Evolutionary conservation across 2,888 invertebrate species (phyloP).

Genomic region (Eristalis tenax): DNA sequence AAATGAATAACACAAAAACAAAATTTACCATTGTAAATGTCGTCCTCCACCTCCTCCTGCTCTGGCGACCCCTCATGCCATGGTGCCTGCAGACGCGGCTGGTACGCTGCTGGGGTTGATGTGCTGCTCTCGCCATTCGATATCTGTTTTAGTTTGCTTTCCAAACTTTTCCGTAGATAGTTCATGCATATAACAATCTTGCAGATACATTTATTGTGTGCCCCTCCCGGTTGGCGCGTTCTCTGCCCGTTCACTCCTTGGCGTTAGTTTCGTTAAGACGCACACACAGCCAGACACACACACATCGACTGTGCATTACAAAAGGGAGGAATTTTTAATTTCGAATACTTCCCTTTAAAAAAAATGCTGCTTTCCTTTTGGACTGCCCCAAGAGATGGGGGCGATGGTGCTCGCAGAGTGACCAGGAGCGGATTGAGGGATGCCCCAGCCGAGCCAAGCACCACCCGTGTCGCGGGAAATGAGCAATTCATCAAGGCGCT

Average conservation of each 20-base stretch:
- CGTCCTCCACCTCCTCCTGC: background rate
- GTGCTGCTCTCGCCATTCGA: background rate
- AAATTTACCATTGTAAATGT: conserved; percentile 54
- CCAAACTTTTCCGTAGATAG: conserved; percentile 35
- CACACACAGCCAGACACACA: background rate
- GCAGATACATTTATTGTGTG: conserved; percentile 61
- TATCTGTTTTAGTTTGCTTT: conserved; percentile 32
- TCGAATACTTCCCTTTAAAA: conserved; percentile 52
- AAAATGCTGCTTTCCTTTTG: background rate
- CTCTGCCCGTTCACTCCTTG: background rate
- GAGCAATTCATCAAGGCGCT: conserved; percentile 57
- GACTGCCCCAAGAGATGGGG: background rate
- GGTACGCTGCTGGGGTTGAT: background rate
- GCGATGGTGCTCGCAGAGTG: background rate
- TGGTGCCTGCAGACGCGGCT: background rate
- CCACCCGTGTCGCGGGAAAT: background rate
- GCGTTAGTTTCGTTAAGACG: conserved; percentile 18
- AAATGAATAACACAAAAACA: conserved; percentile 68
- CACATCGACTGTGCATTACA: background rate
- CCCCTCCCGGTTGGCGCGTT: background rate
- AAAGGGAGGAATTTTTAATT: conserved; percentile 61
- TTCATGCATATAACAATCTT: conserved; percentile 65
- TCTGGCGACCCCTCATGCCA: too few species aligned
- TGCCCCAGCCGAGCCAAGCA: background rate
- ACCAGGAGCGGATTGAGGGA: background rate